A percentile compares a stretch with the other conserved stretches of the same genome.
These are phyloP conservation scores for Isaurus tuberculatus DNA, from an alignment of 92 coral and sea anemone genomes.

Conservation along the genomic window DNA sequence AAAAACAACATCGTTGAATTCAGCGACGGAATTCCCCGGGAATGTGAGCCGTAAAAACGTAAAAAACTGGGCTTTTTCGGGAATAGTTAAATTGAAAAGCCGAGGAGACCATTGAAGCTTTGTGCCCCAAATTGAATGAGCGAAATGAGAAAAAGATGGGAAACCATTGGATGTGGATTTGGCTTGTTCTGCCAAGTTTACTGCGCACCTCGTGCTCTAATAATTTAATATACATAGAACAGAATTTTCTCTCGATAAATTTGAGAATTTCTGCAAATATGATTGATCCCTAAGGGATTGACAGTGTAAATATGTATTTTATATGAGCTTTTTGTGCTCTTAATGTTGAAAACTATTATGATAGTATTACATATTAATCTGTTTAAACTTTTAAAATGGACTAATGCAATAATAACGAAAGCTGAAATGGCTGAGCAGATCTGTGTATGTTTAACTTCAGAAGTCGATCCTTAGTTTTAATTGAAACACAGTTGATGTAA, in stretches of 20 bases:
- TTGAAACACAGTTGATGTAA: not conserved
- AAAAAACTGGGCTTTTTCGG: constrained; percentile 19
- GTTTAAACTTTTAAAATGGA: not conserved
- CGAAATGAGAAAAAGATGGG: not conserved
- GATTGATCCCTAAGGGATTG: constrained; percentile 25
- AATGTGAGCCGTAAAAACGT: not conserved
- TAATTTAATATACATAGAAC: not conserved
- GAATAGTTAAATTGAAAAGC: constrained; percentile 33
- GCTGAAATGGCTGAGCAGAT: not conserved
- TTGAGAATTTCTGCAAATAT: constrained; percentile 28
- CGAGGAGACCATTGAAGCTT: constrained; percentile 7
- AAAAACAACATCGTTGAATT: not conserved
- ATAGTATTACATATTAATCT: not conserved
- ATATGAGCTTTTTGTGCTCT: constrained; percentile 41
- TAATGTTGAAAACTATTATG: not conserved
- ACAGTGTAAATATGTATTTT: not conserved
- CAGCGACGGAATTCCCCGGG: not conserved
- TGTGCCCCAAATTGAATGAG: not conserved
- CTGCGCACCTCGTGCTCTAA: not conserved
- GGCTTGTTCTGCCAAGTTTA: not conserved
- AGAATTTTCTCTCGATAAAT: constrained; percentile 3
- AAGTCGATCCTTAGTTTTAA: not conserved
- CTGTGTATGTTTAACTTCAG: not conserved
- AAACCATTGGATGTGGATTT: not conserved
- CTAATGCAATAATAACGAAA: not conserved